Conservation (phyloP, 1,140 invertebrate genomes). For the Drosophila guanche region DNA sequence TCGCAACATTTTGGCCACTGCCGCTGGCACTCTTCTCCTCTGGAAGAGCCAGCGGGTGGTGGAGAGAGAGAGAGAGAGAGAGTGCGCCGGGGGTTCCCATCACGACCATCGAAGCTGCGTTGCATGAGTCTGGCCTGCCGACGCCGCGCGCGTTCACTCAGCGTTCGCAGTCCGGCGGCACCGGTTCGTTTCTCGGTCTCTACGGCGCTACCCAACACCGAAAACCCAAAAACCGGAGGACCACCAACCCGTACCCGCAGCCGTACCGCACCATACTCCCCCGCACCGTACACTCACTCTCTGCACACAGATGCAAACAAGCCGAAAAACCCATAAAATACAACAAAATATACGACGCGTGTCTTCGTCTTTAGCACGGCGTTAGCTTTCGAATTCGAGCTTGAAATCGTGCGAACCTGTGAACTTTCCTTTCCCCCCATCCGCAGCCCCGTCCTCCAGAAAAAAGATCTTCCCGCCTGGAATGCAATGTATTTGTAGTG, state of each 20-base stretch:
- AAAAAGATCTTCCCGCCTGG: not conserved
- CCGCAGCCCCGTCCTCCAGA: not conserved
- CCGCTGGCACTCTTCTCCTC: constrained; percentile 12
- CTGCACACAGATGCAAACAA: constrained; percentile 20
- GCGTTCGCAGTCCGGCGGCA: constrained; percentile 78
- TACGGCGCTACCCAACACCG: constrained; percentile 14
- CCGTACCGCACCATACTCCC: constrained; percentile 13
- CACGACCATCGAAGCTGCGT: constrained; percentile 50
- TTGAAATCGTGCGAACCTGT: constrained; percentile 73
- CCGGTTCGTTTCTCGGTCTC: constrained; percentile 76
- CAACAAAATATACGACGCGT: constrained; percentile 62
- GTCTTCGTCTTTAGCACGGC: constrained; percentile 59
- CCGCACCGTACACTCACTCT: constrained; percentile 10
- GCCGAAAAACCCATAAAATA: constrained; percentile 30
- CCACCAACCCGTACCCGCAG: constrained; percentile 27
- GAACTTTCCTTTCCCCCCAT: constrained; percentile 63
- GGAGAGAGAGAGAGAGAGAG: too few species aligned
- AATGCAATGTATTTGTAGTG: constrained; percentile 37
- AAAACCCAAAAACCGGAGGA: constrained; percentile 18
- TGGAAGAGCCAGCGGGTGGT: not conserved
- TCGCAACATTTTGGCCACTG: constrained; percentile 29
- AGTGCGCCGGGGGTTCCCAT: too few species aligned
- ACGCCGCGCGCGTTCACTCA: constrained; percentile 79
- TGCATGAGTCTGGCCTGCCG: constrained; percentile 59
- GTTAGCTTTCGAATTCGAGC: constrained; percentile 55